These are phyloP conservation scores for Cervus canadensis DNA, from an alignment of 2,113 vertebrate genomes.

Conservation along the genomic window DNA sequence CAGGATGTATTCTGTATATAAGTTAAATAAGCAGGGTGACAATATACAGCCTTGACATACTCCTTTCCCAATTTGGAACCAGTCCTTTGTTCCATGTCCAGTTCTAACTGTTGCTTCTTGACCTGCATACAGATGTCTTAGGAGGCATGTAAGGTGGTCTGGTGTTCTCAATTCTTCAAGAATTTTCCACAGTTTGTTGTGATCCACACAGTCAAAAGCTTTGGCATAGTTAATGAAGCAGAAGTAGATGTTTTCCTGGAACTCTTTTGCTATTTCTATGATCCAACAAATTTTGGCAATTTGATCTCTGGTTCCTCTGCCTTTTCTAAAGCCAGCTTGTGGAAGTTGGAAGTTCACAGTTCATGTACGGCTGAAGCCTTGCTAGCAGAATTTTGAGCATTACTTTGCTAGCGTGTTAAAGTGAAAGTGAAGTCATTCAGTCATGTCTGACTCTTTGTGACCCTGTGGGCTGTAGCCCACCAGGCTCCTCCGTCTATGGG, in stretches of 20 bases:
- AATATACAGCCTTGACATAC: background rate
- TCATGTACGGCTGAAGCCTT: fast-evolving
- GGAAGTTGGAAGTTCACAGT: background rate
- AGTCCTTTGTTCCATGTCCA: background rate
- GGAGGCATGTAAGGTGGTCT: background rate
- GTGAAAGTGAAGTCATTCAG: too few relatives aligned
- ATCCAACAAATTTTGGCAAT: background rate
- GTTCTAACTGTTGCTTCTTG: background rate
- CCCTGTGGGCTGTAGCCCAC: too few relatives aligned
- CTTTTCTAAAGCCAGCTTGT: background rate
- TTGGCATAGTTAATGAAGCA: background rate
- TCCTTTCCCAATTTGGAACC: background rate
- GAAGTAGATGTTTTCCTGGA: background rate
- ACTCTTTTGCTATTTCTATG: background rate
- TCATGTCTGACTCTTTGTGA: too few relatives aligned
- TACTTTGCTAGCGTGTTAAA: background rate
- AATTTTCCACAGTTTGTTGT: background rate
- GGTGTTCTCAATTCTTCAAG: background rate
- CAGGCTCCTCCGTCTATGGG: too few relatives aligned
- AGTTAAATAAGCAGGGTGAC: background rate
- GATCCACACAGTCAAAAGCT: background rate
- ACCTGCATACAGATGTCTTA: background rate
- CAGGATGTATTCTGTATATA: background rate
- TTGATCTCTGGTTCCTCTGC: background rate
- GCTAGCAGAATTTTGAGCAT: background rate